These are phyloP conservation scores for Drosophila melanosoma DNA, from an alignment of 2,888 invertebrate genomes.

Conservation along the genomic window DNA sequence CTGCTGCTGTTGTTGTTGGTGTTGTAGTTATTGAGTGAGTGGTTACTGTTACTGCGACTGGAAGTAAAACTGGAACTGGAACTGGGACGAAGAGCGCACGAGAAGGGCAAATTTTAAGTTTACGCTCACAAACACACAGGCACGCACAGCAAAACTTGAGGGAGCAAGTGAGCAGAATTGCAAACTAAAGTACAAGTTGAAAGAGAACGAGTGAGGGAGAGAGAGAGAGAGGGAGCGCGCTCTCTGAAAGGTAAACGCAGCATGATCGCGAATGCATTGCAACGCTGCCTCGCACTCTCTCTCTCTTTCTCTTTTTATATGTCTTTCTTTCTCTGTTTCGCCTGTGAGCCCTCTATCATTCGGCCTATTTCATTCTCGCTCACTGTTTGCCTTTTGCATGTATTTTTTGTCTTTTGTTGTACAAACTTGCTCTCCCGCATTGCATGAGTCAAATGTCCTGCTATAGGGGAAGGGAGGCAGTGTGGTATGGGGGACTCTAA, in stretches of 20 bases:
- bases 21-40: constrained; percentile 1
- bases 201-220: neutral
- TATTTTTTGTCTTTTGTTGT: neutral
- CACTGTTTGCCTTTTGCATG: neutral
- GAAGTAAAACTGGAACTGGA: constrained; percentile 24
- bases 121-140: constrained; percentile 5
- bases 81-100: constrained; percentile 45
- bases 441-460: constrained; percentile 78
- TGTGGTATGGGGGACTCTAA: neutral
- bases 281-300: constrained; percentile 4
- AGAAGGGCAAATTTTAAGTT: constrained; percentile 34
- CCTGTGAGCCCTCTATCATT: constrained; percentile 3
- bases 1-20: neutral
- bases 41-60: constrained; percentile 40
- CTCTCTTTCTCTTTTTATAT: neutral
- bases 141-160: constrained; percentile 23
- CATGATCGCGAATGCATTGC: constrained; percentile 44
- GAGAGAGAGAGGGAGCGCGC: neutral
- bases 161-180: constrained; percentile 7
- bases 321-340: neutral
- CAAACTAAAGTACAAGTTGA: constrained; percentile 37
- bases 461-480: constrained; percentile 18
- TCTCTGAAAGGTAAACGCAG: constrained; percentile 15
- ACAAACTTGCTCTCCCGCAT: constrained; percentile 40
- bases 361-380: constrained; percentile 14